Percentiles rank a stretch among this genome's conserved stretches.
These are phyloP conservation scores for Blastomussa wellsi DNA, from an alignment of 92 coral and sea anemone species.

Conservation along the genomic window DNA sequence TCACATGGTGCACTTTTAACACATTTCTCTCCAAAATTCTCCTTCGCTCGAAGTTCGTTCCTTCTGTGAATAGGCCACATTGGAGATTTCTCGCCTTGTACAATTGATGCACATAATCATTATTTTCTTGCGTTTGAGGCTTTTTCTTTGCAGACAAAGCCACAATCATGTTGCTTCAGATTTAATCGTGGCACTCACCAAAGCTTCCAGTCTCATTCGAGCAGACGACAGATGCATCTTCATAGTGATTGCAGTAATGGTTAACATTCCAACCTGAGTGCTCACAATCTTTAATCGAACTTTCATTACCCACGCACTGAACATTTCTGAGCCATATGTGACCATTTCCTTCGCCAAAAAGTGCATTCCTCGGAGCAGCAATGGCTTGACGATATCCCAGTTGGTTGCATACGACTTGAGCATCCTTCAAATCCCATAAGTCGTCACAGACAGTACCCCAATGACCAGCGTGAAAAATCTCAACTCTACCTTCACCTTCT, in stretches of 20 bases:
- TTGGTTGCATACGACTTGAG: conserved; percentile 35
- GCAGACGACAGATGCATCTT: conserved; percentile 43
- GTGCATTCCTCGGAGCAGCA: not conserved
- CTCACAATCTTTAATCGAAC: conserved; percentile 20
- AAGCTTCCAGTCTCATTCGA: not conserved
- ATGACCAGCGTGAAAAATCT: conserved; percentile 32
- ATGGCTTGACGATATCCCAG: conserved; percentile 9
- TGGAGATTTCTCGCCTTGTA: no score
- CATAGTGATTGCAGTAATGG: conserved; percentile 9
- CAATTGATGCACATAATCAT: no score
- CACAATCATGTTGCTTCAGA: no score
- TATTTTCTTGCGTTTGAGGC: not conserved
- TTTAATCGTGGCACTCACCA: not conserved
- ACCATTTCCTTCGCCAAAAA: conserved; percentile 38
- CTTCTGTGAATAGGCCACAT: no score
- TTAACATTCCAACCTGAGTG: conserved; percentile 14
- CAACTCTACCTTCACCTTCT: conserved; percentile 39
- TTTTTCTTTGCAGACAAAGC: no score
- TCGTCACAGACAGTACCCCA: conserved; percentile 47
- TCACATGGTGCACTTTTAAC: no score
- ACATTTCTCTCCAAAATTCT: no score
- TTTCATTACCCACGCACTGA: conserved; percentile 28
- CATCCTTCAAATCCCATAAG: conserved; percentile 25
- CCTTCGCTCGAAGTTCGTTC: no score
- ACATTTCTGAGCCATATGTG: conserved; percentile 34